Percentiles rank a stretch among this genome's conserved stretches.
These are phyloP conservation scores for Drosophila aldrichi DNA, from an alignment of 2,888 invertebrate genomes.

Conservation along the genomic window DNA sequence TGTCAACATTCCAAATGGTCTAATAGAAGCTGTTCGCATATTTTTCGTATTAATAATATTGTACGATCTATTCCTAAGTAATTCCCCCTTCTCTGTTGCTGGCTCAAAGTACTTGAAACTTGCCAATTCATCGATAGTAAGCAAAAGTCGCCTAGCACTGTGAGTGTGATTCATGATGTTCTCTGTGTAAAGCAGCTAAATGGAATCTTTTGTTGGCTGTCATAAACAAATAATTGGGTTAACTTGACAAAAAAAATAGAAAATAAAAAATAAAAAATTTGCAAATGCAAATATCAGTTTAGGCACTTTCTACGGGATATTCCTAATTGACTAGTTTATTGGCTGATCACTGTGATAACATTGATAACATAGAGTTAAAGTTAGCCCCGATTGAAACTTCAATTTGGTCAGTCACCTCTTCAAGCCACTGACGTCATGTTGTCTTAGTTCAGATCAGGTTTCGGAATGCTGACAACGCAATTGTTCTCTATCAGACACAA, in stretches of 20 bases:
- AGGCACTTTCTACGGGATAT: neutral
- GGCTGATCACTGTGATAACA: no score
- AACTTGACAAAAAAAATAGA: neutral
- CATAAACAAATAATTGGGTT: conserved; percentile 14
- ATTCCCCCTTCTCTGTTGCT: conserved; percentile 36
- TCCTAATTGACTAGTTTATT: neutral
- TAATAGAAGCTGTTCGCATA: conserved; percentile 37
- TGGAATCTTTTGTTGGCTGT: neutral
- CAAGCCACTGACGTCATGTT: conserved; percentile 33
- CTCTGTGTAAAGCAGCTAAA: conserved; percentile 20
- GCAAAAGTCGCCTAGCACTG: conserved; percentile 18
- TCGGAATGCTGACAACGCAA: conserved; percentile 33
- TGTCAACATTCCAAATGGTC: conserved; percentile 34
- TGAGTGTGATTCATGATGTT: conserved; percentile 39
- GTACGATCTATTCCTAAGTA: conserved; percentile 23
- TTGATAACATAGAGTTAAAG: no score
- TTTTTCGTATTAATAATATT: conserved; percentile 3
- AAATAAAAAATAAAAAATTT: neutral
- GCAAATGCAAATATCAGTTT: neutral
- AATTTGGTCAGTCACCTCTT: conserved; percentile 43
- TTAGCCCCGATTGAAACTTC: neutral
- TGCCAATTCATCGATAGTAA: conserved; percentile 46
- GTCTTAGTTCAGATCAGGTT: conserved; percentile 29
- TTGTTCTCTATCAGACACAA: conserved; percentile 19
- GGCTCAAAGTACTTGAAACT: conserved; percentile 13